Conservation (phyloP, 2,888 invertebrate species). For the Deilephila porcellus region DNA sequence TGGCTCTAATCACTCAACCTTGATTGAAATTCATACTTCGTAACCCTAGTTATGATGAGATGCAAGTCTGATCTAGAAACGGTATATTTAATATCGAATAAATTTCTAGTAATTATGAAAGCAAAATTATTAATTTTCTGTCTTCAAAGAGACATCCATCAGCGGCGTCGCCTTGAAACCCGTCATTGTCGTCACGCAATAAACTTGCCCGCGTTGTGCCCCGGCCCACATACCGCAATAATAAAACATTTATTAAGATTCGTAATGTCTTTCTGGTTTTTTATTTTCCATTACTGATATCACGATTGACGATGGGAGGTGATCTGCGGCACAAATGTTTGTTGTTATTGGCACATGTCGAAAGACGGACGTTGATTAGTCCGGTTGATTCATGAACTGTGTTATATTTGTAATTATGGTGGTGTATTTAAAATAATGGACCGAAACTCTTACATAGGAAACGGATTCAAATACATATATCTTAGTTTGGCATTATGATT, state of each 20-base stretch:
- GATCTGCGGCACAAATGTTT: constrained; percentile 31
- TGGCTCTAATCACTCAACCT: no score
- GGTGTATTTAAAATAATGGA: constrained; percentile 19
- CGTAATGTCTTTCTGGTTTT: constrained; percentile 29
- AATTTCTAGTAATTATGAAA: not conserved
- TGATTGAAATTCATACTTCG: no score
- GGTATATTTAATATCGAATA: not conserved
- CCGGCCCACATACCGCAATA: constrained; percentile 23
- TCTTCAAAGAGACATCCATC: not conserved
- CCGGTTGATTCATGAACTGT: constrained; percentile 29
- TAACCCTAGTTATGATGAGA: not conserved
- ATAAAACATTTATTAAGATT: constrained; percentile 28
- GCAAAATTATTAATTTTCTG: constrained; percentile 1
- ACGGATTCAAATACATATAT: not conserved
- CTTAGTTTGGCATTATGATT: not conserved
- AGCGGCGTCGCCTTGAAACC: constrained; percentile 2
- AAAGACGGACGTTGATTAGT: constrained; percentile 34
- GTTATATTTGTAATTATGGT: constrained; percentile 31
- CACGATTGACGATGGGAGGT: constrained; percentile 24
- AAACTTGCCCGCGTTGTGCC: not conserved
- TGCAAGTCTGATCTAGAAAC: not conserved
- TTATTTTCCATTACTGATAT: constrained; percentile 31
- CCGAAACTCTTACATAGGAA: constrained; percentile 17
- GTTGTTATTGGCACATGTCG: constrained; percentile 34
- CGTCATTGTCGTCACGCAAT: constrained; percentile 22